These are phyloP conservation scores for Sternotherus odoratus DNA, from an alignment of 2,797 vertebrate genomes.

Conservation along the genomic window DNA sequence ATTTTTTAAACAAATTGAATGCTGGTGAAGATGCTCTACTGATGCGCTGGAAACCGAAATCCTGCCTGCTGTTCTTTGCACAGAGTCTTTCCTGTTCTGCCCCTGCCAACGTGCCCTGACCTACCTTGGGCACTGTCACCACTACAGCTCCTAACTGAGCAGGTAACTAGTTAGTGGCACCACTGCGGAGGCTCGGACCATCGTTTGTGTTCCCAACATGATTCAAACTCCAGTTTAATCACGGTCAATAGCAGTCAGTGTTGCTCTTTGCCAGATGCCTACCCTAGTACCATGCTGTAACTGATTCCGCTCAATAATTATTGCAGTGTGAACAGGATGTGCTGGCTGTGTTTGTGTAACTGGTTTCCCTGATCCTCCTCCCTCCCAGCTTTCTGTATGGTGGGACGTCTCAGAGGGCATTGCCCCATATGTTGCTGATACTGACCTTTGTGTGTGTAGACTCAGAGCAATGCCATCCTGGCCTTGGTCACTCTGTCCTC, in stretches of 20 bases:
- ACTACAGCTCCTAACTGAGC: not conserved
- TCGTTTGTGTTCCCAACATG: not conserved
- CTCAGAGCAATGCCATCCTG: not conserved
- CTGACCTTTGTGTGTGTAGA: not conserved
- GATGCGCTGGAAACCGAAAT: not conserved
- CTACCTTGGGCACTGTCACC: accelerated
- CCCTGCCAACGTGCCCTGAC: not conserved
- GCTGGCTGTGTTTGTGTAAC: accelerated
- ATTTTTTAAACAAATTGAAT: not conserved
- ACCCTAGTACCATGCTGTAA: not conserved
- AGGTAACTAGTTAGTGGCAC: not conserved
- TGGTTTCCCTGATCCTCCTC: not conserved
- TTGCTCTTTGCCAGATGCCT: not conserved
- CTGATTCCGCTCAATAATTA: not conserved
- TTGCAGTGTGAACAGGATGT: not conserved
- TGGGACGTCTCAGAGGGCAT: not conserved
- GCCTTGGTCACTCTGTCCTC: not conserved
- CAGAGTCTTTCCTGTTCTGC: not conserved
- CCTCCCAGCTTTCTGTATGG: not conserved
- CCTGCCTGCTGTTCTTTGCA: no score
- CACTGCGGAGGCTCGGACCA: not conserved
- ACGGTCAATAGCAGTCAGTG: accelerated
- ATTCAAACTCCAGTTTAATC: not conserved
- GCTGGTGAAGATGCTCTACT: not conserved
- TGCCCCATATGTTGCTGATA: not conserved